Base-by-base conservation (phyloP, 2,888 invertebrate genomes). In the Chaetogeoica ovagalla region DNA sequence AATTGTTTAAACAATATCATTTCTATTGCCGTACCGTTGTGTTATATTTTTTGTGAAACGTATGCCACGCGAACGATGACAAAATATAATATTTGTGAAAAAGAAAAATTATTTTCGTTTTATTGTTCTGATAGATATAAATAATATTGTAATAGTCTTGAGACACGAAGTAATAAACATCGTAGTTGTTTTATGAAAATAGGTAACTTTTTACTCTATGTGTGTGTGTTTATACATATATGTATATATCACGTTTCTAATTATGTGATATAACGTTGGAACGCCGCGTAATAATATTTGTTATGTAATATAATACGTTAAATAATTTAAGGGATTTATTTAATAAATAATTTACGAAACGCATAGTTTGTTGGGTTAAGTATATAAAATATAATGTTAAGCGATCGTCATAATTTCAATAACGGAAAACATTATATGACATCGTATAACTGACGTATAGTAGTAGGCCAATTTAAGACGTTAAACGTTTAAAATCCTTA, bases 231-330 rank as follows among this genome's bases (percentile, higher is more conserved):
- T n/a, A n/a, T n/a, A n/a, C n/a, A n/a, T n/a, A n/a, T n/a, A n/a
- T n/a, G n/a, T 30, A 30, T 69, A 48, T 52, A 48, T 52, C 30
- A 55, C 52, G 69, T 69, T 69, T 69, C 30, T 69, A 23, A 69
- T n/a, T 30, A 30, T n/a, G n/a, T n/a, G n/a, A n/a, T 37, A 70
- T 57, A 71, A 71, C 21, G 60, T 60, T 9, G 43, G 4, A 19
- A 37, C 37, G 13, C 48, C 37, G 13, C 48, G 11, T 48, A 48
- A 13, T 48, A 48, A 13, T 48, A 48, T 48, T 48, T 48, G 13
- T 48, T 48, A 48, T 11, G 8, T 9, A 69, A 30, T 69, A 57
- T 69, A 57, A 68, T 23, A 68, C 11, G 11, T 48, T 13, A 48
- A 48, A 48, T 48, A 48, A 48, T 68, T 68, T 68, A 52, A 68